phyloP scores from a whole-genome alignment of 2,797 vertebrate species.

The Myotis pilosus region DNA sequence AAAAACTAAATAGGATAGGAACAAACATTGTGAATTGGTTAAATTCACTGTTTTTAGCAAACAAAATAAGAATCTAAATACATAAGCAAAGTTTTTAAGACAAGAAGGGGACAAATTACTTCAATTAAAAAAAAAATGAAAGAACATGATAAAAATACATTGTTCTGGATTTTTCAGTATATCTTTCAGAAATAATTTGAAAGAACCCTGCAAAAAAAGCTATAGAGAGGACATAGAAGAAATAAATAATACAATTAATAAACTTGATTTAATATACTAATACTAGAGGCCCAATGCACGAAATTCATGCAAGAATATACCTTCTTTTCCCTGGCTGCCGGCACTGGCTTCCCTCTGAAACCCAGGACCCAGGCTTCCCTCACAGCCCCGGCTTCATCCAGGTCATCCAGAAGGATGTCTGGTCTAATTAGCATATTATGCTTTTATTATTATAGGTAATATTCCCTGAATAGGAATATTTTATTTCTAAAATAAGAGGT shows the following conservation, averaged over 20 bases:
- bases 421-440: too few species aligned
- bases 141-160: background rate
- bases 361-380: too few species aligned
- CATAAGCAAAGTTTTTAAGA: background rate
- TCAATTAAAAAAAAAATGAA: background rate
- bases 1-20: background rate
- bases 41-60: background rate
- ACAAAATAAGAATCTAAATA: background rate
- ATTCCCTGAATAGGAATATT: background rate
- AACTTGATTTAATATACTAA: slow-evolving; percentile 6
- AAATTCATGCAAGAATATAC: too few species aligned
- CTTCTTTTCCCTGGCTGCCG: too few species aligned
- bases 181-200: background rate
- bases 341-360: too few species aligned
- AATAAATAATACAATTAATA: background rate
- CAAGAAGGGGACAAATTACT: background rate
- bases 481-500: background rate
- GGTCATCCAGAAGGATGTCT: too few species aligned
- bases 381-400: too few species aligned
- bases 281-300: background rate
- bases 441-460: background rate
- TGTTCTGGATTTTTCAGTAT: background rate
- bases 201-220: background rate
- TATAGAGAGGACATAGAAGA: background rate
- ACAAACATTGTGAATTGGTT: background rate